A percentile compares a stretch with the other conserved stretches of the same genome.
Conservation (phyloP, 2,797 vertebrate species). For the Knipowitschia caucasica region DNA sequence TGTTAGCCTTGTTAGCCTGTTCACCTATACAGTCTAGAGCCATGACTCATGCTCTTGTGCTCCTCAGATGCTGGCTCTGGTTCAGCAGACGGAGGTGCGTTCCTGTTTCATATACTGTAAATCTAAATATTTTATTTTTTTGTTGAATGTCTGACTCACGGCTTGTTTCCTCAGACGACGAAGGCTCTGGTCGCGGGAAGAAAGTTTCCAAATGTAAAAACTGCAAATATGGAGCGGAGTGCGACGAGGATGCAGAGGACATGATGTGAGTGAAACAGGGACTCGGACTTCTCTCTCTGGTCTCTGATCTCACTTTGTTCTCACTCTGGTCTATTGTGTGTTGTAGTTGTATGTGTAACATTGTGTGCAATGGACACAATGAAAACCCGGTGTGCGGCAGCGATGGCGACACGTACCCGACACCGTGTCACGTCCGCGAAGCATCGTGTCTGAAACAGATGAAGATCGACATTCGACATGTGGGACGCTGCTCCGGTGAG, state of each 20-base stretch:
- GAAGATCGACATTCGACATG: slow-evolving; percentile 93
- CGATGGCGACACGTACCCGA: slow-evolving; percentile 91
- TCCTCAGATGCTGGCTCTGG: slow-evolving; percentile 86
- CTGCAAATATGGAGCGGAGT: slow-evolving; percentile 98
- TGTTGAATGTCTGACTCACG: not conserved
- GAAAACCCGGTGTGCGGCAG: slow-evolving; percentile 95
- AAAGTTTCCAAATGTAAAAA: slow-evolving; percentile 92
- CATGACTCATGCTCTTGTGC: too few relatives aligned
- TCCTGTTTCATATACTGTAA: not conserved
- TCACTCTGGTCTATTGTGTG: too few relatives aligned
- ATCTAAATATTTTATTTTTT: not conserved
- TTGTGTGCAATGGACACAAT: slow-evolving; percentile 96
- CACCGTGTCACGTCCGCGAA: slow-evolving; percentile 94
- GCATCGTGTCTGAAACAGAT: slow-evolving; percentile 95
- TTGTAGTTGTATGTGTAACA: slow-evolving; percentile 94
- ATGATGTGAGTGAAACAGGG: slow-evolving; percentile 79
- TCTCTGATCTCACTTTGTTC: too few relatives aligned
- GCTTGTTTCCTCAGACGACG: slow-evolving; percentile 78
- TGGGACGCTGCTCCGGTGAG: slow-evolving; percentile 95
- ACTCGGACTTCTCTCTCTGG: too few relatives aligned
- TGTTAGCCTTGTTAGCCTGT: too few relatives aligned
- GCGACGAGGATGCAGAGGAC: slow-evolving; percentile 96
- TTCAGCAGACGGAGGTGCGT: slow-evolving; percentile 88
- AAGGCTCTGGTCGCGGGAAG: slow-evolving; percentile 88
- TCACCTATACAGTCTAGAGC: too few relatives aligned